Percentiles rank a stretch among this genome's conserved stretches.
Evolutionary conservation across 2,888 invertebrate genomes (phyloP).

Genomic region (Eupithecia centaureata): DNA sequence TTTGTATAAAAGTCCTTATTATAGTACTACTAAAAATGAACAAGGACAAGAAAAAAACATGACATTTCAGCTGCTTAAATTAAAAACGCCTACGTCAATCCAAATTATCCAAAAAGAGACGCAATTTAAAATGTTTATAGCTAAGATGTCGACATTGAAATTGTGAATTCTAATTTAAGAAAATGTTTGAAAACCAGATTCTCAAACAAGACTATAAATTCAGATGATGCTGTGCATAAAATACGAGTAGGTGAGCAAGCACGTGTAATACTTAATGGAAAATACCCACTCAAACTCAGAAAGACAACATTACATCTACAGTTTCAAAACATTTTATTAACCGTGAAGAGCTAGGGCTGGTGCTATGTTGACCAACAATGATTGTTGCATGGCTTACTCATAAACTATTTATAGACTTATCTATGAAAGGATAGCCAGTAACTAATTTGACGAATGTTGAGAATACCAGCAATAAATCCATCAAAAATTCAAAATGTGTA

Average conservation of each 20-base stretch:
- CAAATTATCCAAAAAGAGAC: slow-evolving; percentile 4
- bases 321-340: neutral
- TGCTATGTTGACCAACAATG: neutral
- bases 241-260: slow-evolving; percentile 1
- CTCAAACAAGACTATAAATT: slow-evolving; percentile 20
- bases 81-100: slow-evolving; percentile 2
- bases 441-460: no score
- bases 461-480: no score
- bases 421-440: neutral
- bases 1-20: neutral
- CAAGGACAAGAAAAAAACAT: neutral
- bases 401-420: neutral
- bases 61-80: slow-evolving; percentile 3
- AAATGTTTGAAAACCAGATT: slow-evolving; percentile 24
- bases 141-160: slow-evolving; percentile 17
- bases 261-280: slow-evolving; percentile 27
- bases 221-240: slow-evolving; percentile 4
- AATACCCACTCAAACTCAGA: slow-evolving; percentile 29
- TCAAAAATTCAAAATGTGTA: no score
- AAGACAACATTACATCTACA: slow-evolving; percentile 12
- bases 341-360: neutral
- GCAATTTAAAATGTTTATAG: slow-evolving; percentile 1
- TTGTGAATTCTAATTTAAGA: slow-evolving; percentile 22
- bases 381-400: neutral
- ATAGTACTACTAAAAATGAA: neutral